These are phyloP conservation scores for Kryptolebias ocellatus DNA, from an alignment of 2,797 vertebrate species.

Conservation along the genomic window DNA sequence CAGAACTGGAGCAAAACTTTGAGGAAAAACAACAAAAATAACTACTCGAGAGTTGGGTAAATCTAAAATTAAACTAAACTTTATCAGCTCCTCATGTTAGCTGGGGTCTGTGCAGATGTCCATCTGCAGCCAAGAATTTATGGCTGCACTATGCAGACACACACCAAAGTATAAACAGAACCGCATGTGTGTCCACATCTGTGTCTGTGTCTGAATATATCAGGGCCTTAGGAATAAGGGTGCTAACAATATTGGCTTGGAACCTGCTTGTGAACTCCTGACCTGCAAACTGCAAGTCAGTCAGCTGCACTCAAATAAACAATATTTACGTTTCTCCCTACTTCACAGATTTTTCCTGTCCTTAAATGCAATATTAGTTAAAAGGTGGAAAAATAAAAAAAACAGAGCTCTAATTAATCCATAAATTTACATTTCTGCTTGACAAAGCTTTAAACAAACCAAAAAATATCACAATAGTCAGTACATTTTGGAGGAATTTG, in stretches of 20 bases:
- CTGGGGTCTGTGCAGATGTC: slow-evolving; percentile 29
- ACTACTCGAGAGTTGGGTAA: slow-evolving; percentile 9
- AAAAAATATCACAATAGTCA: neutral
- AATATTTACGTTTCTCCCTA: slow-evolving; percentile 11
- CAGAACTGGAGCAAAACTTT: slow-evolving; percentile 9
- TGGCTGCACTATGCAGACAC: slow-evolving; percentile 30
- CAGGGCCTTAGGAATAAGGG: slow-evolving; percentile 24
- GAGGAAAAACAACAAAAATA: slow-evolving; percentile 25
- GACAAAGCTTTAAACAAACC: neutral
- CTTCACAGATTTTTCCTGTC: neutral
- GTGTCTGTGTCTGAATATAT: slow-evolving; percentile 26
- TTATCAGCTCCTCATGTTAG: slow-evolving; percentile 22
- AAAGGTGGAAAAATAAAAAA: neutral
- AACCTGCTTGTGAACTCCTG: slow-evolving; percentile 32
- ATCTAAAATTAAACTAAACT: slow-evolving; percentile 28
- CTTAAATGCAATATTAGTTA: neutral
- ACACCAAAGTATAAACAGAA: slow-evolving; percentile 40
- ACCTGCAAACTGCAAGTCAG: slow-evolving; percentile 27
- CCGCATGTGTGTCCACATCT: slow-evolving; percentile 39
- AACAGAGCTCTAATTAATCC: neutral
- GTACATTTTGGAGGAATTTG: neutral
- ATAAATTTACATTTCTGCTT: neutral
- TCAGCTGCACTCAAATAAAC: slow-evolving; percentile 27
- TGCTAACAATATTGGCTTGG: slow-evolving; percentile 25
- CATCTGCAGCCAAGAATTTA: slow-evolving; percentile 32